Evolutionary conservation across 2,888 invertebrate species (phyloP), one percentile per base, ranked within the genome.

Genomic region (Melikaiella ostensackeni): DNA sequence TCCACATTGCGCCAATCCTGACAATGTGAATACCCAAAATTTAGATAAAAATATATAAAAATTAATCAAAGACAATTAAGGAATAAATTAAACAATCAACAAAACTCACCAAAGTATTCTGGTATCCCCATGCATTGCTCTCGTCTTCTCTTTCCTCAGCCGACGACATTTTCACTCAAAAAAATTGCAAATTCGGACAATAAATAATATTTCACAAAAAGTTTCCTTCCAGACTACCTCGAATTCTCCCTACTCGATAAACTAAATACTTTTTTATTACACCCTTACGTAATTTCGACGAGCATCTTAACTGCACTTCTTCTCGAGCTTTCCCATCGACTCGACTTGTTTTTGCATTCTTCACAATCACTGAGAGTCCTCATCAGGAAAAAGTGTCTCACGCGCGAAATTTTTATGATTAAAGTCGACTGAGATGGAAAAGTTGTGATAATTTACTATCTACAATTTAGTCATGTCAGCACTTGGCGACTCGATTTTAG

Each of bases 51-150:
- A 21, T n/a, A 21, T 21, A 21, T n/a, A 16, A 5, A 57, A 24
- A 59, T 59, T 11, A 11, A 16, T 27, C 5, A 6, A 24, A 13
- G 9, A n/a, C n/a, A n/a, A n/a, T n/a, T n/a, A 57, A 57, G 13
- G 21, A 24, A 24, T 4, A 24, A 7, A 9, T 1, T 27, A 16
- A 6, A 27, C 13, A 16, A 59, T 57, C 4, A 24, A 7, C 1
- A 27, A 59, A 46, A 93, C 94, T 94, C 86, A 95, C 95, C 94
- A 95, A 93, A 63, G 95, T 95, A 85, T 95, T 94, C 89, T 95
- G 94, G 86, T 95, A 95, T 75, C 96, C 96, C 70, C 70, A 70
- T 11, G 46, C 27, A 79, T 94, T 92, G 84, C 94, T 94, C 86
- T 95, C 94, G 86, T 94, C 93, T 50, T 94, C 93, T 50, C 91